phyloP scores from a whole-genome alignment of 1,140 invertebrate species.

The Halictus rubicundus region DNA sequence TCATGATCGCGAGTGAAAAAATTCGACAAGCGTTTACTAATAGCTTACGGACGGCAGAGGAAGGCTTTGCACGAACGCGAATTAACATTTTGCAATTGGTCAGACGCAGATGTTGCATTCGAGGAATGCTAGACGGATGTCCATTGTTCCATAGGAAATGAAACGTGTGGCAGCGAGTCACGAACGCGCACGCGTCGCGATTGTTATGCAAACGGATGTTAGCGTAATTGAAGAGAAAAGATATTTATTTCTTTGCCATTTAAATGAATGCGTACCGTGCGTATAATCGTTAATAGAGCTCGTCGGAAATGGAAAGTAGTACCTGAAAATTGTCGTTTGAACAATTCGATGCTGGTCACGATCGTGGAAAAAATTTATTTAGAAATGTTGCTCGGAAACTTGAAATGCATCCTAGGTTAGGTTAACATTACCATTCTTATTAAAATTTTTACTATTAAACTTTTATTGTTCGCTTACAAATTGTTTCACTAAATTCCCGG shows the following conservation, averaged over 20 bases:
- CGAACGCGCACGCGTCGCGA: neutral
- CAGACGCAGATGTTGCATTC: neutral
- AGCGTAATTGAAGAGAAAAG: conserved; percentile 1
- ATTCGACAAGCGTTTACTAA: no score
- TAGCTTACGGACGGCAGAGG: neutral
- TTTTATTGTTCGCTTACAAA: no score
- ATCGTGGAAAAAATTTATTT: no score
- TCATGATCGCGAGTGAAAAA: no score
- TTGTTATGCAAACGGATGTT: conserved; percentile 1
- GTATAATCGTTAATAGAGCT: no score
- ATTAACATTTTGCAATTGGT: neutral
- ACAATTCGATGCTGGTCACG: no score
- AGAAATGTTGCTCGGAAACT: neutral
- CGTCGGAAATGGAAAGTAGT: no score
- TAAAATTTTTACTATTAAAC: no score
- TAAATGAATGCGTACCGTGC: neutral
- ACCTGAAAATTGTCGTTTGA: no score
- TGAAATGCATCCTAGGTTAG: neutral
- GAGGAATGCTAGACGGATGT: conserved; percentile 3
- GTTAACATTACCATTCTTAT: no score
- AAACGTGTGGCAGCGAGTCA: neutral
- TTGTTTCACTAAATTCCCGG: no score
- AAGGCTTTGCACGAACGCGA: neutral
- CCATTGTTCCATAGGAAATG: neutral
- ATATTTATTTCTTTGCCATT: neutral